Base-by-base conservation (phyloP, 2,888 invertebrate genomes). In the Watsonalla cultraria region DNA sequence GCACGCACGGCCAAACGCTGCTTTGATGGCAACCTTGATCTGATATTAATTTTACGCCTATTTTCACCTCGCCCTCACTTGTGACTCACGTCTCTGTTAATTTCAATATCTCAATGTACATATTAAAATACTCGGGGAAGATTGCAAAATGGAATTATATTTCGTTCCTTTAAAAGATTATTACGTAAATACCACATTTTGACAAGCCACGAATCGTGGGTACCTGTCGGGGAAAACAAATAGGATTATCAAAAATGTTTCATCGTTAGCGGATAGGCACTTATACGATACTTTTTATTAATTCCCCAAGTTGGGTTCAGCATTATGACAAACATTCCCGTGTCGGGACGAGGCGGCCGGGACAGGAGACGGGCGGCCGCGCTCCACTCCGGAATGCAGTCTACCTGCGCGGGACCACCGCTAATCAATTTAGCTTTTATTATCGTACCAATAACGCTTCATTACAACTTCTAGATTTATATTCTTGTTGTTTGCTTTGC, bases 391-490 rank as follows among this genome's bases (percentile, higher is more conserved):
- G 87, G 89, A 90, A 88, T 90, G 90, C 82, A 82, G 86, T 77
- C 86, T 88, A 90, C 90, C 89, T 88, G 89, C 83, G 80, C 80
- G 78, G 80, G 86, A 81, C 84, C 84, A 80, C 84, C 82, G 83
- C 88, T 89, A 90, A 90, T 90, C 90, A 90, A 90, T 87, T 90
- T 90, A 89, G 80, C 86, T 85, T 77, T 87, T 88, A 89, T 89
- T 89, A 89, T 84, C 83, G 82, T 81, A 78, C 82, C 83, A 82
- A 87, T 85, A 86, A 86, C 83, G 84, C 83, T 87, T 87, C 84
- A 88, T 90, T 87, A 87, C 80, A 71, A 77, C 76, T 78, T 67
- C 68, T 80, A 82, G 76, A 82, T 84, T 81, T 83, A 80, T 81
- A 69, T 60, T 66, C 64, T 57, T 65, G 72, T 74, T 82, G 76